Percentiles rank a stretch among this genome's conserved stretches.
phyloP scores from a whole-genome alignment of 2,888 invertebrate species.

The Eupeodes latifasciatus region DNA sequence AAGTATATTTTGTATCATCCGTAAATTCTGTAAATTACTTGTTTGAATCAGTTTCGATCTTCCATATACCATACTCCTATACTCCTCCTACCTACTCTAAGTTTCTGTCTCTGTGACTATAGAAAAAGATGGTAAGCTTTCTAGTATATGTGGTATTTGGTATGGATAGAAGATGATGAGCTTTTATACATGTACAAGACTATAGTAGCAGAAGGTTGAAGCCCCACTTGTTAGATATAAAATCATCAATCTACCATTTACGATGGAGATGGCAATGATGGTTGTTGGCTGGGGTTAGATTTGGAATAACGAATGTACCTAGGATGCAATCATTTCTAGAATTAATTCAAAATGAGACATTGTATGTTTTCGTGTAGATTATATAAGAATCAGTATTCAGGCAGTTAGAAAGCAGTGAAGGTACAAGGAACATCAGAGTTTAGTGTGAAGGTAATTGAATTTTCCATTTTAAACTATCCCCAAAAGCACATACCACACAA shows the following conservation, averaged over 20 bases:
- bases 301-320: not conserved
- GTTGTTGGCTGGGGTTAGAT: constrained; percentile 33
- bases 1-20: constrained; percentile 20
- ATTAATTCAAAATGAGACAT: constrained; percentile 54
- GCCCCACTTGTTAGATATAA: constrained; percentile 56
- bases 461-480: not conserved
- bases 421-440: not conserved
- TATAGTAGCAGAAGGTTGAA: not conserved
- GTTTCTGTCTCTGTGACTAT: no score
- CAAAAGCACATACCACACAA: no score
- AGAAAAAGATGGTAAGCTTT: no score
- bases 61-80: not conserved
- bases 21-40: constrained; percentile 70
- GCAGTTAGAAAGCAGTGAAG: no score
- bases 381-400: not conserved
- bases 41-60: constrained; percentile 63
- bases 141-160: no score
- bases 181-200: no score
- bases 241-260: constrained; percentile 68
- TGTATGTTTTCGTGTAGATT: not conserved
- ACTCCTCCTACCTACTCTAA: no score
- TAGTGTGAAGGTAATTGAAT: not conserved
- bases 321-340: constrained; percentile 20
- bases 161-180: no score
- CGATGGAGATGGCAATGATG: not conserved